Percentiles rank a stretch among this genome's conserved stretches.
Conservation (phyloP, 2,888 invertebrate species). For the Stenoptilia bipunctidactyla region DNA sequence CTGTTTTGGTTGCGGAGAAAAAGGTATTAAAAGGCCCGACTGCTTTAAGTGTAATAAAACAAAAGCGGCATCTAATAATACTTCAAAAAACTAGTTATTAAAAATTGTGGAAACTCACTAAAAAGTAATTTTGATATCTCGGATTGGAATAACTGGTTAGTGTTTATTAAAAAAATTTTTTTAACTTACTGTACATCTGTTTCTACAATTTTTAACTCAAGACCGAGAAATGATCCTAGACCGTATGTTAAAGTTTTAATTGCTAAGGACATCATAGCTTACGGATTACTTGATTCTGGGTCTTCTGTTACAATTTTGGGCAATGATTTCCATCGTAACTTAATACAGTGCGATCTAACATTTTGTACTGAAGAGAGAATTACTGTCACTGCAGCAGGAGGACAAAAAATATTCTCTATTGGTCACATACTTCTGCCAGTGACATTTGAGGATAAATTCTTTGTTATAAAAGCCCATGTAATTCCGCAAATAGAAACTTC, state of each 20-base stretch:
- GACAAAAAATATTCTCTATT: conserved; percentile 6
- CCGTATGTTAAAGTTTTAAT: conserved; percentile 11
- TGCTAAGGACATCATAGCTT: background rate
- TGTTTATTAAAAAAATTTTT: conserved; percentile 10
- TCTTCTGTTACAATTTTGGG: conserved; percentile 14
- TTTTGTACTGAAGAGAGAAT: background rate
- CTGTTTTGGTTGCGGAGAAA: conserved; percentile 9
- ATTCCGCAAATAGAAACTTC: conserved; percentile 11
- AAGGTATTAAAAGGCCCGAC: conserved; percentile 5
- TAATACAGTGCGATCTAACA: background rate
- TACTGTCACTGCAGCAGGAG: conserved; percentile 11
- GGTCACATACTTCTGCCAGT: conserved; percentile 13
- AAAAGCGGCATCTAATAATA: background rate
- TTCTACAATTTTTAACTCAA: conserved; percentile 8
- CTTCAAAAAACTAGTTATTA: conserved; percentile 9
- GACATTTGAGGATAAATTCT: conserved; percentile 8
- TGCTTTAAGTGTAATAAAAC: conserved; percentile 6
- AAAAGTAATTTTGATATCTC: background rate
- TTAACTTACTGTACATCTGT: conserved; percentile 1
- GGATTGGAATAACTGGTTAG: conserved; percentile 15
- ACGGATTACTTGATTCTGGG: conserved; percentile 15
- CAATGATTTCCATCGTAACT: conserved; percentile 8
- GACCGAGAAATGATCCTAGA: conserved; percentile 6
- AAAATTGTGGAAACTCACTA: conserved; percentile 5
- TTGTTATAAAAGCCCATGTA: conserved; percentile 12